Evolutionary conservation across 2,888 invertebrate genomes (phyloP), one percentile per base, ranked within the genome.

Genomic region (Nymphalis urticae): DNA sequence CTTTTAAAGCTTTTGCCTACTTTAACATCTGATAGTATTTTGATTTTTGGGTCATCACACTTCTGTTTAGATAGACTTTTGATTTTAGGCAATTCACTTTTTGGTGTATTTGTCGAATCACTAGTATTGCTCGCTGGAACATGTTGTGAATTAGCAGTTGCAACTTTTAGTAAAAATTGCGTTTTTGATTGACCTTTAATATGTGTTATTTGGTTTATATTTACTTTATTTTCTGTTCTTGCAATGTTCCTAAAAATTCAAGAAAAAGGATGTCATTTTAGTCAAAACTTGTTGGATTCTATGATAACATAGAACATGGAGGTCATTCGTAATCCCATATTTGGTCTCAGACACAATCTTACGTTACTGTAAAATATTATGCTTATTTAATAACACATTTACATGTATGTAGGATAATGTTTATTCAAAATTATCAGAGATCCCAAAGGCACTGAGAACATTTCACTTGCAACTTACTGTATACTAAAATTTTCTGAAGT

Each of bases 1-100:
- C 58, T n/a, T 32, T 76, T 75, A 60, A 77, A 77, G n/a, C 79
- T 68, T 61, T 79, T 82, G 60, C 85, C 86, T 19, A 92, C 86
- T 84, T 87, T 90, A 4, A 92, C 80, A 73, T 92, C 87, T 42
- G 92, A 92, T 48, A 92, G 68, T 61, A 92, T 91, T 76, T 84
- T 87, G 50, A 92, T 83, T 80, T 88, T 91, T 66, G 82, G 85
- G 32, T 83, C 84, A 19, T 76, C 78, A 16, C 76, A 68, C 72
- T 85, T 88, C 27, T 64, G 73, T 61, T 61, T 48, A 16, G 17
- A 21, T 13, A 42, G 42, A 42, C 42, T 42, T 48, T n/a, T 42
- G 16, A 61, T 68, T 54, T 51, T 32, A n/a, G 13, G 19, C 1
- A 42, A 53, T 32, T 63, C 42, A 16, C 13, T 62, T 56, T 62